Base-by-base conservation (phyloP, 1,140 invertebrate species). In the Lepidostoma basale region DNA sequence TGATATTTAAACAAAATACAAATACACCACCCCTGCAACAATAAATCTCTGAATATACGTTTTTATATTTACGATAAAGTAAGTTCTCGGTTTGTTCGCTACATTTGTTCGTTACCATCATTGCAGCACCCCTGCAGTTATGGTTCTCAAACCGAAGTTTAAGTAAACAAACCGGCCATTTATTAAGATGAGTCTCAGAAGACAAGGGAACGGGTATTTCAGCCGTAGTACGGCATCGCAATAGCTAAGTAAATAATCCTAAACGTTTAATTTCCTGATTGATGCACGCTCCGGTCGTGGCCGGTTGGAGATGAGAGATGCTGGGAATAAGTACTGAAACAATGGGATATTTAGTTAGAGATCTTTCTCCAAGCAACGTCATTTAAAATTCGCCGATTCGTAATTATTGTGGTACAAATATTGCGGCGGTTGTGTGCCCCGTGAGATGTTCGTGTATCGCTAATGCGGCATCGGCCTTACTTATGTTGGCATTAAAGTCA, bases 321-420 rank as follows among this genome's bases (percentile, higher is more conserved):
- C 54, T 65, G 60, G 58, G 52, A 69, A 63, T 28, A 62, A 20
- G 39, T 39, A 56, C 59, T 22, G 40, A 33, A 67, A 71, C 69
- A 71, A 71, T 71, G 30, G 65, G 60, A 67, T 65, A 64, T 67
- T 67, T 63, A 71, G 59, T 62, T 65, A 60, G 62, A 20, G 45
- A 63, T 69, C 67, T 63, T 39, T 22, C 59, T 56, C 28, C 22
- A 5, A 23, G 22, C 52, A 33, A 18, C 52, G 52, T 56, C 52
- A 56, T 56, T 56, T 56, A 22, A 12, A 14, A 20, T 49, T 22
- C 10, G 9, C 45, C 23, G 45, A 49, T 49, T 25, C 45, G 45
- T n/a, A n/a, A n/a, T n/a, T n/a, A n/a, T n/a, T n/a, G n/a, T n/a
- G n/a, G n/a, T 14, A n/a, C 28, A 22, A 39, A 20, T 33, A 56